Evolutionary conservation across 2,113 vertebrate genomes (phyloP).

Genomic region (Cryptoleucopteryx plumbea): DNA sequence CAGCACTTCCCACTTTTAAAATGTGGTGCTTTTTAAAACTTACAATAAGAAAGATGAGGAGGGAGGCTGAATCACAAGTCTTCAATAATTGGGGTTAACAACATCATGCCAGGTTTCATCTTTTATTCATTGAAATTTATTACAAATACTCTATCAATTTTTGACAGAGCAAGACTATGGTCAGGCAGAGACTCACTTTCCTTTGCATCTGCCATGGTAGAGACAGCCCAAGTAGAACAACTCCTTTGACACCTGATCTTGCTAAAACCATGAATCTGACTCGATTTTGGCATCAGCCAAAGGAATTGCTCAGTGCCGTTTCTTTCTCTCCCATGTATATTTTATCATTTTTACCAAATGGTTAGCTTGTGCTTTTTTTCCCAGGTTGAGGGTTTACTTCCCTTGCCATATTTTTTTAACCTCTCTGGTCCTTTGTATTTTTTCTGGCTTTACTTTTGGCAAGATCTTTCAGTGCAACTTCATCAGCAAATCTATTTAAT

Average conservation of each 20-base stretch:
- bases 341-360: not conserved
- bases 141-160: not conserved
- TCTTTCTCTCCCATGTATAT: not conserved
- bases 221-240: not conserved
- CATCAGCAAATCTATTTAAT: slow-evolving; percentile 28
- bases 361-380: not conserved
- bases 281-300: not conserved
- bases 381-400: not conserved
- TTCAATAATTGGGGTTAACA: not conserved
- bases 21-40: not conserved
- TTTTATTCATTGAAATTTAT: not conserved
- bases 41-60: not conserved
- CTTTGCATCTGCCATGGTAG: not conserved
- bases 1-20: not conserved
- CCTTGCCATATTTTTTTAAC: slow-evolving; percentile 7
- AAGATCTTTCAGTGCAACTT: not conserved
- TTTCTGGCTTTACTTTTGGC: slow-evolving; percentile 20
- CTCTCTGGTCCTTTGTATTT: not conserved
- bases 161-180: not conserved
- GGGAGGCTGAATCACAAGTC: not conserved
- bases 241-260: not conserved
- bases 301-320: not conserved
- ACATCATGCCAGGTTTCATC: not conserved
- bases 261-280: not conserved
- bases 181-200: not conserved